Conservation (phyloP, 2,797 vertebrate species). For the Octomys mimax region DNA sequence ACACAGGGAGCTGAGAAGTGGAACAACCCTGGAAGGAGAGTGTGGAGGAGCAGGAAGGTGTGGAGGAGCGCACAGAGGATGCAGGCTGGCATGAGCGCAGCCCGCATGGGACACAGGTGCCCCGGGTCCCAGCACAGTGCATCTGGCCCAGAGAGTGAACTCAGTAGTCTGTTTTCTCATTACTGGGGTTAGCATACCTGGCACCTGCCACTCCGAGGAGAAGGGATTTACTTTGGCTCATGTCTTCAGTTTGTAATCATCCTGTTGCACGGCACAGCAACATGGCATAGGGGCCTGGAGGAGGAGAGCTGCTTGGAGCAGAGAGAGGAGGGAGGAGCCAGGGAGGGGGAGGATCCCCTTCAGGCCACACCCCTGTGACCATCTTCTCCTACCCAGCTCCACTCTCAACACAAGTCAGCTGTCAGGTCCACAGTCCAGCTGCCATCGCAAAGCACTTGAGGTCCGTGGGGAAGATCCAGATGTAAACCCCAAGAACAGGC, state of each 20-base stretch:
- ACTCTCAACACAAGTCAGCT: not conserved
- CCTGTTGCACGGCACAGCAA: not conserved
- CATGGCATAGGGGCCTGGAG: not conserved
- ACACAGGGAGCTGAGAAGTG: not conserved
- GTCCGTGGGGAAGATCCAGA: not conserved
- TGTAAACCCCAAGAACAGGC: not conserved
- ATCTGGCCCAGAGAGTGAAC: not conserved
- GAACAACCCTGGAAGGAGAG: not conserved
- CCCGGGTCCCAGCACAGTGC: not conserved
- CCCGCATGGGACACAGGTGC: not conserved
- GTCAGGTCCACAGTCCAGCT: not conserved
- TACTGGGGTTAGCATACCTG: not conserved
- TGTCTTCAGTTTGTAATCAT: not conserved
- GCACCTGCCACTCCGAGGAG: not conserved
- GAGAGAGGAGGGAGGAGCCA: not conserved
- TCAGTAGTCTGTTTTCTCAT: not conserved
- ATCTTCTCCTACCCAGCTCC: not conserved
- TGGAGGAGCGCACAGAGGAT: fast-evolving
- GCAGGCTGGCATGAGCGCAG: no score
- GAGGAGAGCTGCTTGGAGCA: not conserved
- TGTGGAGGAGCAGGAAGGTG: not conserved
- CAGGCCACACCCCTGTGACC: no score
- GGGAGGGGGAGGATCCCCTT: not conserved
- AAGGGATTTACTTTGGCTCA: not conserved
- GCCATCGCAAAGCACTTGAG: not conserved